Base-by-base conservation (phyloP, 1,140 invertebrate genomes). In the Sycophaga agraensis region DNA sequence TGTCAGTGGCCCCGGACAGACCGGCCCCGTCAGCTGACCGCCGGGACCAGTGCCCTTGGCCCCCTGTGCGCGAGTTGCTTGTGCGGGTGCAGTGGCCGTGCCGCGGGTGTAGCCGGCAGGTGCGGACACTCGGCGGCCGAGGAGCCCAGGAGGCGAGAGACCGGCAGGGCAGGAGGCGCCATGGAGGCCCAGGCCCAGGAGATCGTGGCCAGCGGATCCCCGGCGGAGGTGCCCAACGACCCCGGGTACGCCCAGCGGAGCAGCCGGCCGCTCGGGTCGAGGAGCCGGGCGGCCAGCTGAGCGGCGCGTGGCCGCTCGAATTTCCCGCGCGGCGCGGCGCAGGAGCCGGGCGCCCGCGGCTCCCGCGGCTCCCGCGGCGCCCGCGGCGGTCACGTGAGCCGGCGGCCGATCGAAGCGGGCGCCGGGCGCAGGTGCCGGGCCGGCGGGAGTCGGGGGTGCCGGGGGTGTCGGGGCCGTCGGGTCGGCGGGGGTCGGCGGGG, bases 141-240 rank as follows among this genome's bases (percentile, higher is more conserved):
- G n/a, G n/a, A n/a, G n/a, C n/a, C n/a, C n/a, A n/a, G n/a, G n/a
- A n/a, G n/a, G n/a, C n/a, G n/a, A n/a, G n/a, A n/a, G n/a, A n/a
- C n/a, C n/a, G n/a, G n/a, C n/a, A n/a, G n/a, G n/a, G n/a, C n/a
- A n/a, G n/a, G n/a, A n/a, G n/a, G n/a, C n/a, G n/a, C n/a, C n/a
- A 89, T 89, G 88, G 87, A 89, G 81, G 82, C 86, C 71, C 88
- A 89, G 76, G 87, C 77, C 74, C 87, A 88, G 81, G 89, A 91
- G 68, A 85, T 87, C 74, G 84, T 86, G 70, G 85, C 86, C 68
- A 86, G 88, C 77, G 88, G 87, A 73, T 89, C 89, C 71, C 88
- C 89, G 58, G 88, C 88, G 55, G 91, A 93, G 84, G 89, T 91
- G 79, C 89, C 91, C 81, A 92, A 93, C 85, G 91, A 93, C 84